A percentile compares a stretch with the other conserved stretches of the same genome.
Evolutionary conservation across 2,888 invertebrate species (phyloP).

Genomic region (Lordiphosa andalusiaca): DNA sequence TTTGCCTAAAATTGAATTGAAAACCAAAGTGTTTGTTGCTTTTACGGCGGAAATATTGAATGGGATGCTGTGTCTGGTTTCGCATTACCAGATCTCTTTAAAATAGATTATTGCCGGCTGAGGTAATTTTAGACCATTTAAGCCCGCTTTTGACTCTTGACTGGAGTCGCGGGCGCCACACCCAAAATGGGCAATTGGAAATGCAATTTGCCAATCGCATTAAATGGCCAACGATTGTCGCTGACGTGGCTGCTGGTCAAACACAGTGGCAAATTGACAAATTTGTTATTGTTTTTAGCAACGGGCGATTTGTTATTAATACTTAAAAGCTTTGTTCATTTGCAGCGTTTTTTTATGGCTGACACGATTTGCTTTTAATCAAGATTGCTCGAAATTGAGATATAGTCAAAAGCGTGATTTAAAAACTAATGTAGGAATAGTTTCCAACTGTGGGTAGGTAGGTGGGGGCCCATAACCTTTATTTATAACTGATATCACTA

Average conservation of each 20-base stretch:
- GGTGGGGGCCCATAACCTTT: no score
- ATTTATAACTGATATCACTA: no score
- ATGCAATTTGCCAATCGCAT: conserved; percentile 69
- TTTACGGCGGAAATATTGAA: conserved; percentile 66
- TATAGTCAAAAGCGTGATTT: no score
- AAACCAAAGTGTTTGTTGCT: not conserved
- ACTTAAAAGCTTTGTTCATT: conserved; percentile 43
- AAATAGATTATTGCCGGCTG: conserved; percentile 51
- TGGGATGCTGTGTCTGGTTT: conserved; percentile 71
- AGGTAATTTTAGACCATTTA: conserved; percentile 46
- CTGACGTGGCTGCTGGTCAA: conserved; percentile 27
- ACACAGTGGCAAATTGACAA: conserved; percentile 70
- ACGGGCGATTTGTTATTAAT: conserved; percentile 58
- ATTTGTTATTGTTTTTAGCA: conserved; percentile 66
- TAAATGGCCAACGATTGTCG: conserved; percentile 54
- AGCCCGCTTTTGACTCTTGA: conserved; percentile 9
- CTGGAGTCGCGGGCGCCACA: conserved; percentile 32
- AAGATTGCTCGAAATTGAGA: not conserved
- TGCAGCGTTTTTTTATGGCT: not conserved
- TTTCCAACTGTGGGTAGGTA: no score
- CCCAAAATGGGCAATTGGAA: conserved; percentile 47
- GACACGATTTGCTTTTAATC: conserved; percentile 3
- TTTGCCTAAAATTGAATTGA: conserved; percentile 38
- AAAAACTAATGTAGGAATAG: no score
- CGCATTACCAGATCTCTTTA: conserved; percentile 49